phyloP scores from a whole-genome alignment of 2,113 vertebrate genomes.

The Oostethus manadensis region DNA sequence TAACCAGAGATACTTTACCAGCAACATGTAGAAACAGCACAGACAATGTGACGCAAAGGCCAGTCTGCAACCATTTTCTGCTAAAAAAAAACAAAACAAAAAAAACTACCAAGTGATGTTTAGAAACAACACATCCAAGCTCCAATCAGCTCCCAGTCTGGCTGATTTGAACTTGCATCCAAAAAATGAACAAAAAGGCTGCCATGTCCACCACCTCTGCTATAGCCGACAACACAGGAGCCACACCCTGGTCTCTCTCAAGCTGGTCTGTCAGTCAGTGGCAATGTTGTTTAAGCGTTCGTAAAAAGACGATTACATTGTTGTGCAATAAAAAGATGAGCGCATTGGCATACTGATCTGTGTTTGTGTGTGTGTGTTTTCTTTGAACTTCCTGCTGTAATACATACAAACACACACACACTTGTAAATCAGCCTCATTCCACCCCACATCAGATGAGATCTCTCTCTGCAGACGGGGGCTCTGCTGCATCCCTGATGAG shows the following conservation, averaged over 20 bases:
- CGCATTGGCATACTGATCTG: constrained; percentile 76
- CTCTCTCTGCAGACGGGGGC: constrained; percentile 58
- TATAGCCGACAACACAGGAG: constrained; percentile 54
- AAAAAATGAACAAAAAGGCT: constrained; percentile 39
- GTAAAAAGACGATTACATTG: constrained; percentile 72
- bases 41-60: constrained; percentile 55
- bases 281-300: constrained; percentile 74
- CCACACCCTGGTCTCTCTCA: constrained; percentile 68
- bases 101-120: constrained; percentile 62
- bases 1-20: constrained; percentile 63
- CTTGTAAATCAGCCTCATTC: constrained; percentile 43
- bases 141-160: constrained; percentile 49
- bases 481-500: constrained; percentile 76
- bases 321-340: constrained; percentile 90
- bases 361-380: constrained; percentile 42
- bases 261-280: constrained; percentile 73
- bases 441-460: constrained; percentile 47
- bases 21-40: constrained; percentile 69
- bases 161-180: constrained; percentile 49
- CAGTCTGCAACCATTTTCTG: constrained; percentile 60
- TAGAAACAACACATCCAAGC: constrained; percentile 33
- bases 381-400: not conserved
- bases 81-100: constrained; percentile 33
- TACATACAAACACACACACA: constrained; percentile 18
- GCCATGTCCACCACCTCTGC: constrained; percentile 61